Conservation (phyloP, 2,888 invertebrate species). For the Eudemis profundana region DNA sequence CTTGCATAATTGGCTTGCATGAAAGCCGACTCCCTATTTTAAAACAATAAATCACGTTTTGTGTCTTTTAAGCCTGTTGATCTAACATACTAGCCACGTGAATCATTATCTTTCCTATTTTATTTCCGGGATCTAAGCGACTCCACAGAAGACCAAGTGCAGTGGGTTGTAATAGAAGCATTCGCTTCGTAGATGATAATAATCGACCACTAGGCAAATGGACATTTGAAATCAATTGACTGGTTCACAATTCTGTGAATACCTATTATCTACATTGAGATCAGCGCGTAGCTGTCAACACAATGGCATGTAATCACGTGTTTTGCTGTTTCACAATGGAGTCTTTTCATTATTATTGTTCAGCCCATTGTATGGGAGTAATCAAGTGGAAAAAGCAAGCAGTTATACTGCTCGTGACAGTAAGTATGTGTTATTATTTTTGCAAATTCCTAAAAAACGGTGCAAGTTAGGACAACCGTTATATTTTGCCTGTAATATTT, state of each 20-base stretch:
- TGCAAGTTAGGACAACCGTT: too few species aligned
- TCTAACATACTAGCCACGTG: too few species aligned
- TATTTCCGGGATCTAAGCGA: too few species aligned
- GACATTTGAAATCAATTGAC: constrained; percentile 31
- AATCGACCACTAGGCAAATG: constrained; percentile 22
- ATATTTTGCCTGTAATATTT: too few species aligned
- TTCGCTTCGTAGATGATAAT: neutral
- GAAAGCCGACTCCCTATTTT: too few species aligned
- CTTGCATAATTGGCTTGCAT: too few species aligned
- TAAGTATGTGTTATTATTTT: too few species aligned
- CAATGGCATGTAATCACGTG: constrained; percentile 44
- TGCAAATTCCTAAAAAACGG: too few species aligned
- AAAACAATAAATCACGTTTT: too few species aligned
- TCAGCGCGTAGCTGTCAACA: constrained; percentile 30
- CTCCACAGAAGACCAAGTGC: neutral
- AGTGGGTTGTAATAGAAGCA: neutral
- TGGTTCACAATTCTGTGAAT: constrained; percentile 2
- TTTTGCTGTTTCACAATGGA: constrained; percentile 41
- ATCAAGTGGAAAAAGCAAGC: constrained; percentile 68
- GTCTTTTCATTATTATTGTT: constrained; percentile 43
- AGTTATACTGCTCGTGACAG: constrained; percentile 61
- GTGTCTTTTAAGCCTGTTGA: too few species aligned
- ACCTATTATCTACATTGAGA: constrained; percentile 32
- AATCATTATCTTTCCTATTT: too few species aligned
- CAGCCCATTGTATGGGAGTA: constrained; percentile 50